Conservation (phyloP, 2,113 vertebrate genomes). For the Dipodomys merriami region DNA sequence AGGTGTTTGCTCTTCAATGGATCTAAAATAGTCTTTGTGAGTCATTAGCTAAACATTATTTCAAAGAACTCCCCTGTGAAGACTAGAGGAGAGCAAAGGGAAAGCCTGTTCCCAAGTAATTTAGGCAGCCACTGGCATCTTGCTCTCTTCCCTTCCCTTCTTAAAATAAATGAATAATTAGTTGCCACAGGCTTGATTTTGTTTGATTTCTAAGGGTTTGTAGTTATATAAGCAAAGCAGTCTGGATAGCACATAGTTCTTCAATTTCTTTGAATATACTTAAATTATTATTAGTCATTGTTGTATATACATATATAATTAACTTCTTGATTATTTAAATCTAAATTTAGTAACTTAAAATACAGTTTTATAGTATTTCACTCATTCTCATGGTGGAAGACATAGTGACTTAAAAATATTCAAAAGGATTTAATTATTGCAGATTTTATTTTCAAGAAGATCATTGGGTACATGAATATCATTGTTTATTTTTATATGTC, state of each 20-base stretch:
- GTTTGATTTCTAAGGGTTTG: not conserved
- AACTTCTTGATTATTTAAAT: not conserved
- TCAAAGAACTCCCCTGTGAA: constrained; percentile 54
- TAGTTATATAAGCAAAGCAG: not conserved
- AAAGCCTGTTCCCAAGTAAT: constrained; percentile 52
- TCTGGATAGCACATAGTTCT: not conserved
- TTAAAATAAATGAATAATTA: not conserved
- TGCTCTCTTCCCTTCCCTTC: not conserved
- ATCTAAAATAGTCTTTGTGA: constrained; percentile 58
- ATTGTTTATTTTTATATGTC: not conserved
- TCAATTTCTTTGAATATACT: not conserved
- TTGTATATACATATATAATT: too few relatives aligned
- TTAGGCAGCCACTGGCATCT: not conserved
- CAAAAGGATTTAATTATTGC: not conserved
- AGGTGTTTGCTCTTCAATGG: constrained; percentile 36
- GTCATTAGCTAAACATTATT: constrained; percentile 73
- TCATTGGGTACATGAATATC: not conserved
- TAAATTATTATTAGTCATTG: not conserved
- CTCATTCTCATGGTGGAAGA: not conserved
- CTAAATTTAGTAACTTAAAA: not conserved
- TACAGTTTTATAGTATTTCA: not conserved
- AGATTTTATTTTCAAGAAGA: not conserved
- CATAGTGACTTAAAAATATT: not conserved
- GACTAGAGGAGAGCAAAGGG: not conserved
- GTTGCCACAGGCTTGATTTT: not conserved